Evolutionary conservation across 2,113 vertebrate genomes (phyloP), one percentile per base, ranked within the genome.

Genomic region (Macheiramphus alcinus): DNA sequence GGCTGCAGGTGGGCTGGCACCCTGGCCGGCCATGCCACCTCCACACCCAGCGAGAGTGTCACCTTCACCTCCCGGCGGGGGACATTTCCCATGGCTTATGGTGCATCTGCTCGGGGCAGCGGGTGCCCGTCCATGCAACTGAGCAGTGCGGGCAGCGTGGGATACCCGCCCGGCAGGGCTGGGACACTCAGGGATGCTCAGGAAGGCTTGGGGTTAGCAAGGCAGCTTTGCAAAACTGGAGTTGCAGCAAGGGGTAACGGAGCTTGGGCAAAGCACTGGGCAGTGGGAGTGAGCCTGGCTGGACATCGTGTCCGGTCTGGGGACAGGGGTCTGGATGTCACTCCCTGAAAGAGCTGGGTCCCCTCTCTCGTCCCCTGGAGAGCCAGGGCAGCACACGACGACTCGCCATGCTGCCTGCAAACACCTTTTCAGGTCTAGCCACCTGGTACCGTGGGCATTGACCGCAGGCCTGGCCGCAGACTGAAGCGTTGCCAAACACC

Each of bases 101-200:
- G 32, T 1, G 0, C 7, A 2, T n/a, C 42, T 53, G 19, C 78
- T 55, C 0, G 0, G 55, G 42, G 20, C 42, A 53, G 10, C 21
- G 4, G 3, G 8, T 58, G 25, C 19, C 18, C 6, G 1, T 71
- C 42, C 6, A 2, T 42, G 26, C 42, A 38, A 43, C 21, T 0
- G 3, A 72, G 29, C 25, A 38, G 45, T 2, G 1, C 0, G 0
- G 52, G 63, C 22, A 29, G 29, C 0, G 1, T 4, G 17, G 19
- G 17, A 86, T 52, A 40, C 22, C 21, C 23, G 4, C 7, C 4
- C 1, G 0, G 11, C 14, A 2, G 42, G 19, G 32, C 61, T 71
- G 58, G 25, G 52, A 45, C 29, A 14, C 19, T 36, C 55, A 42
- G 22, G 32, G 17, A 48, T 73, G 59, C 48, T 75, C 25, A 68